Evolutionary conservation across 1,140 invertebrate species (phyloP).

Genomic region (Heterodera schachtii): DNA sequence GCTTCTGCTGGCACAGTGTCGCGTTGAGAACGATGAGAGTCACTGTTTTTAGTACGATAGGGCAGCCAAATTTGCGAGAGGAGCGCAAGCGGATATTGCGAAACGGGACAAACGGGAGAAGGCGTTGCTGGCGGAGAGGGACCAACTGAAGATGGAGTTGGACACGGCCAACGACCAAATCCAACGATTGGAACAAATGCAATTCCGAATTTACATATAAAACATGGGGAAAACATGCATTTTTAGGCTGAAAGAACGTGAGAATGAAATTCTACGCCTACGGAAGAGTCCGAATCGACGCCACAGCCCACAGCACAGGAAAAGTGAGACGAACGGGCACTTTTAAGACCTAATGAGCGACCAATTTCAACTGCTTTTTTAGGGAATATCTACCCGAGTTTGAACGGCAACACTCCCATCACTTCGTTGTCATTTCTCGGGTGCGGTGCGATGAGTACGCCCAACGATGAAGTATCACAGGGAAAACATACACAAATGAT

Average conservation of each 20-base stretch:
- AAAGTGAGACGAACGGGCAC: background rate
- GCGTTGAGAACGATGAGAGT: background rate
- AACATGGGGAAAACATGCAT: too few relatives aligned
- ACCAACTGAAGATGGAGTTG: conserved; percentile 18
- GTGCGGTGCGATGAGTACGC: conserved; percentile 15
- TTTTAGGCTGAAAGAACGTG: conserved; percentile 12
- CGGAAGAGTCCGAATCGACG: conserved; percentile 20
- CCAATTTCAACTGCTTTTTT: too few relatives aligned
- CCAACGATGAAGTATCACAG: background rate
- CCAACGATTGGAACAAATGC: conserved; percentile 11
- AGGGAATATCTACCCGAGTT: background rate
- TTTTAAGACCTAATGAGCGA: background rate
- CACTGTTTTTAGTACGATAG: conserved; percentile 19
- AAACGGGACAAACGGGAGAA: conserved; percentile 20
- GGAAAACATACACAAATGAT: too few relatives aligned
- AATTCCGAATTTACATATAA: too few relatives aligned
- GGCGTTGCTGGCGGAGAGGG: conserved; percentile 16
- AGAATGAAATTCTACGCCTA: conserved; percentile 22
- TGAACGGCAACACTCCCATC: conserved; percentile 25
- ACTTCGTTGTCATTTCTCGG: conserved; percentile 18
- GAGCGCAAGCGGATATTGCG: background rate
- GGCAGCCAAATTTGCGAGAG: conserved; percentile 13
- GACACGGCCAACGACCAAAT: conserved; percentile 10
- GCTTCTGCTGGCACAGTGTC: too few relatives aligned
- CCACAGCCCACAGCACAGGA: conserved; percentile 4